Evolutionary conservation across 2,888 invertebrate genomes (phyloP).

Genomic region (Tetropium fuscum): DNA sequence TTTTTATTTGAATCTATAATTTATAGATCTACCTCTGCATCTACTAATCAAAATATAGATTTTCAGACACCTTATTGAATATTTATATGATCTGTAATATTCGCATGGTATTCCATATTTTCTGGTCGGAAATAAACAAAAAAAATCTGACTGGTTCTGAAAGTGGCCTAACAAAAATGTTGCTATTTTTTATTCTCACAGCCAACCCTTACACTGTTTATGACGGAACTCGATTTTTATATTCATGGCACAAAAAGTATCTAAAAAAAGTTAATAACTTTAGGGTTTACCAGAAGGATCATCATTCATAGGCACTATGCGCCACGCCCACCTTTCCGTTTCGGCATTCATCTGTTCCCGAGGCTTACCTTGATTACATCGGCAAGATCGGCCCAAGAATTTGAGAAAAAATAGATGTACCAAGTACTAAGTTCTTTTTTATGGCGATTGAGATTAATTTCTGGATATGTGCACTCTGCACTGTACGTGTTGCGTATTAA

Average conservation of each 20-base stretch:
- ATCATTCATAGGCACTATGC: constrained; percentile 45
- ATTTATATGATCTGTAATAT: no score
- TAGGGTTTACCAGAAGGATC: constrained; percentile 41
- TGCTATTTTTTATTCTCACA: constrained; percentile 22
- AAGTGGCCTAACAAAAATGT: constrained; percentile 24
- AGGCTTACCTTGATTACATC: constrained; percentile 37
- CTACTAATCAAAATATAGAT: no score
- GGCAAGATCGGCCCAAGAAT: constrained; percentile 7
- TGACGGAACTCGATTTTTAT: constrained; percentile 39
- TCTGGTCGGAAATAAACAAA: no score
- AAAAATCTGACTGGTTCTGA: constrained; percentile 11
- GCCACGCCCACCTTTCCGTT: constrained; percentile 44
- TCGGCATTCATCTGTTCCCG: constrained; percentile 40
- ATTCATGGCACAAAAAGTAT: constrained; percentile 40
- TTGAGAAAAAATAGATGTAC: constrained; percentile 14
- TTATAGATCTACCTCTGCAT: no score
- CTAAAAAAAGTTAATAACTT: constrained; percentile 51
- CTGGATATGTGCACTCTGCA: constrained; percentile 1
- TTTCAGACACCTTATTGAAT: no score
- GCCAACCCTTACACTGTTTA: constrained; percentile 39
- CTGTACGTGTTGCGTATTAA: not conserved
- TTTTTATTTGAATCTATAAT: no score
- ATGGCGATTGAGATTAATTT: constrained; percentile 14
- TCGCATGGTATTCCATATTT: no score
- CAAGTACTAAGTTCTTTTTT: not conserved